Evolutionary conservation across 2,113 vertebrate species (phyloP), one percentile per base, ranked within the genome.

Genomic region (Daphoenositta chrysoptera): DNA sequence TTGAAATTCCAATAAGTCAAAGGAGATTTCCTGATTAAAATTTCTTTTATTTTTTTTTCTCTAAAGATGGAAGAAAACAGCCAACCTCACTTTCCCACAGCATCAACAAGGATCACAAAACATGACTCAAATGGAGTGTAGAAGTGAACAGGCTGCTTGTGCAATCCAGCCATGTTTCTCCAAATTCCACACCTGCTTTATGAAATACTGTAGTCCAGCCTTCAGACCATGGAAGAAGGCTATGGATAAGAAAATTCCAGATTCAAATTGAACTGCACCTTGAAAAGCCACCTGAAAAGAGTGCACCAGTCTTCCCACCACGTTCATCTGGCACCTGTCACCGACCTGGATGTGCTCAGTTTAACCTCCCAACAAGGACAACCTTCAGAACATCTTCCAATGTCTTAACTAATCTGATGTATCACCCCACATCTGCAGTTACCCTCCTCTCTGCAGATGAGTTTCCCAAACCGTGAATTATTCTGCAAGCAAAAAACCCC

Each of bases 41-140:
- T n/a, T 27, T 51, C 1, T 72, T 42, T 33, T 50, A 1, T 11
- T 44, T 69, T 79, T 66, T 81, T 28, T 27, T 1, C 27, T 42
- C 37, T 57, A 3, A 10, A 89, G 16, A 58, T 4, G 7, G 45
- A 7, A 89, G 22, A 37, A 88, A 77, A 65, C 18, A 66, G 51
- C 15, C 14, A 91, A 53, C 8, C 8, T 63, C 20, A 26, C n/a
- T 54, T 82, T 48, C 27, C 53, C 22, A 26, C 0, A 31, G 57
- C 1, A 27, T 39, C 10, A 6, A 65, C 6, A 39, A 70, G 54
- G 35, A 87, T 68, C 23, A 84, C 82, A 81, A 71, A 30, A 0
- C 2, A 8, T 4, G 5, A 50, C 37, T 63, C 65, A 63, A 51
- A 47, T 0, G 0, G 53, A 37, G 39, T 13, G 33, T 11, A 39